Conservation (phyloP, 1,140 invertebrate species). For the Lutraria rhynchaena region DNA sequence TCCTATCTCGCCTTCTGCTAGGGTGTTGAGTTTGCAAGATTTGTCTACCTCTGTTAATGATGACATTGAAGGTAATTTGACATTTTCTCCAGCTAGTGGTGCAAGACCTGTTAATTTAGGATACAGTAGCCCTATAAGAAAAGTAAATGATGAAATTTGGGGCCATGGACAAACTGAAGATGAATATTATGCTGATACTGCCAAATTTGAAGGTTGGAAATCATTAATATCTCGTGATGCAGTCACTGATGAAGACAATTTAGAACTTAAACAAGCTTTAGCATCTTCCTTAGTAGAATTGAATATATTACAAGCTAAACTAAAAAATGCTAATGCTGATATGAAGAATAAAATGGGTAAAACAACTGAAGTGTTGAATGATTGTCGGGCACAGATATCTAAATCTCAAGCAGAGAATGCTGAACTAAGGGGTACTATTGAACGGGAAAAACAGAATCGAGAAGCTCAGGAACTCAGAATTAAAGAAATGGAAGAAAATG, state of each 20-base stretch:
- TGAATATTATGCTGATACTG: slow-evolving; percentile 60
- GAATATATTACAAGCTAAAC: slow-evolving; percentile 75
- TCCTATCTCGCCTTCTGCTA: slow-evolving; percentile 49
- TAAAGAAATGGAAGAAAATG: slow-evolving; percentile 67
- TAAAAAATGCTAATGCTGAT: slow-evolving; percentile 74
- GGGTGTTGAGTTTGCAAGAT: slow-evolving; percentile 64
- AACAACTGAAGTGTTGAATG: slow-evolving; percentile 76
- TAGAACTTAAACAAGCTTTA: slow-evolving; percentile 77
- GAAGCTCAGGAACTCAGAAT: slow-evolving; percentile 65
- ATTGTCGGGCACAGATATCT: slow-evolving; percentile 72
- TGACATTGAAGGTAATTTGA: slow-evolving; percentile 64
- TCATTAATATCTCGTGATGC: slow-evolving; percentile 59
- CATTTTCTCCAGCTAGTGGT: slow-evolving; percentile 64
- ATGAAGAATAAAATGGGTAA: slow-evolving; percentile 75
- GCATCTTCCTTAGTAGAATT: slow-evolving; percentile 75
- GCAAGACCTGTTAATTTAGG: slow-evolving; percentile 69
- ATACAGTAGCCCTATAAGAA: slow-evolving; percentile 74
- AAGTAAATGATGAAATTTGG: slow-evolving; percentile 76
- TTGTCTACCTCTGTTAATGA: slow-evolving; percentile 61
- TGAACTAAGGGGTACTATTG: slow-evolving; percentile 71
- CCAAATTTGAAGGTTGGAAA: slow-evolving; percentile 63
- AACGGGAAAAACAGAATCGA: slow-evolving; percentile 67
- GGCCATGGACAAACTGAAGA: slow-evolving; percentile 66
- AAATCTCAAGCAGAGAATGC: slow-evolving; percentile 77
- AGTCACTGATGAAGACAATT: slow-evolving; percentile 68